Conservation (phyloP, 2,113 vertebrate genomes). For the Hydrochoerus hydrochaeris region DNA sequence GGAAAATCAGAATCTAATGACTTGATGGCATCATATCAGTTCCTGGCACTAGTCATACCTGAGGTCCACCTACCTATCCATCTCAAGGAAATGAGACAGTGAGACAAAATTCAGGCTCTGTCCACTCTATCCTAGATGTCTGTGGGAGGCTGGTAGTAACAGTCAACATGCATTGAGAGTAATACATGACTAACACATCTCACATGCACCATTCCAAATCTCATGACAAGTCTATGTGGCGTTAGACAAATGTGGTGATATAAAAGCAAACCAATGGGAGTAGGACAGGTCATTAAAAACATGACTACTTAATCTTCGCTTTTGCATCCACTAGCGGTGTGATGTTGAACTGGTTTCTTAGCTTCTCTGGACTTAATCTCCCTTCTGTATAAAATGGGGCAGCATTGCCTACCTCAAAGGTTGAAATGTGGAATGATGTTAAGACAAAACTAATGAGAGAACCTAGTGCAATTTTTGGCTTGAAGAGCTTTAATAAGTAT, state of each 20-base stretch:
- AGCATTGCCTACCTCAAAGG: background rate
- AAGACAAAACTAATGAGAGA: background rate
- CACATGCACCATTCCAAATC: background rate
- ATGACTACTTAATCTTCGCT: background rate
- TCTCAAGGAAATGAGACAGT: background rate
- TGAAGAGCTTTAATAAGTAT: background rate
- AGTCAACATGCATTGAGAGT: background rate
- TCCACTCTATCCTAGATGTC: background rate
- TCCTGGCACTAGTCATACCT: background rate
- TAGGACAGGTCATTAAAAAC: background rate
- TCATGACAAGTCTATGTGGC: background rate
- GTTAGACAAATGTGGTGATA: background rate
- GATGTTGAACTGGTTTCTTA: background rate
- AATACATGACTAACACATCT: background rate
- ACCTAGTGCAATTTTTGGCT: background rate
- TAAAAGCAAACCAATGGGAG: background rate
- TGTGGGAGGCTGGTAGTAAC: background rate
- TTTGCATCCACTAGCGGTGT: background rate
- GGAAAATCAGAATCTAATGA: background rate
- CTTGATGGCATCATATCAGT: background rate
- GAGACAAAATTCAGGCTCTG: background rate
- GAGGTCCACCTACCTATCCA: background rate
- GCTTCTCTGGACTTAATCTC: background rate
- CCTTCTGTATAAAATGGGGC: background rate
- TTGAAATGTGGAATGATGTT: background rate